Percentiles rank a stretch among this genome's conserved stretches.
These are phyloP conservation scores for Drosophila guanche DNA, from an alignment of 1,140 invertebrate species.

Conservation along the genomic window DNA sequence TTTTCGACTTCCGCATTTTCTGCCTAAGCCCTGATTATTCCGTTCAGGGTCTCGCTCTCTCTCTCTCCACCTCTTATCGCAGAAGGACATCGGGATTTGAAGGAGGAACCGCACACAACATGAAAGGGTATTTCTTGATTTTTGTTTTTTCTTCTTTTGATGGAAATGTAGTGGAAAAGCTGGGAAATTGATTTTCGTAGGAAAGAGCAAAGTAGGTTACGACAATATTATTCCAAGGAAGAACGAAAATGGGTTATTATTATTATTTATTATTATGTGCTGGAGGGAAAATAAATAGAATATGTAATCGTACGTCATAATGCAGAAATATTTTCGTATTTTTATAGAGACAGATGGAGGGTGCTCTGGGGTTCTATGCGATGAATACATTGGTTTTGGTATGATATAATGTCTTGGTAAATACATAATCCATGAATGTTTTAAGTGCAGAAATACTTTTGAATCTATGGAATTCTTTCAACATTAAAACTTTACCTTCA, in stretches of 20 bases:
- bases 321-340: too few relatives aligned
- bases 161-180: slow-evolving; percentile 9
- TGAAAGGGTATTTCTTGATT: slow-evolving; percentile 23
- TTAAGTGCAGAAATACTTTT: background rate
- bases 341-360: too few relatives aligned
- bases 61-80: slow-evolving; percentile 12
- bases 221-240: too few relatives aligned
- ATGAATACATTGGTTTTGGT: too few relatives aligned
- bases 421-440: too few relatives aligned
- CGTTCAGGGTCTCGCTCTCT: slow-evolving; percentile 12
- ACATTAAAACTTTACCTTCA: slow-evolving; percentile 20
- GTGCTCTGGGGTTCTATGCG: too few relatives aligned
- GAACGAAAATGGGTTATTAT: background rate
- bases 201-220: background rate
- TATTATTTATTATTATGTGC: slow-evolving; percentile 10
- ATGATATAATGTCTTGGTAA: too few relatives aligned
- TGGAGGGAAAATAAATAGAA: background rate
- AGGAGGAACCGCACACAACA: background rate
- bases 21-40: slow-evolving; percentile 33
- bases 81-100: slow-evolving; percentile 30
- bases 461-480: slow-evolving; percentile 6
- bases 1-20: slow-evolving; percentile 42
- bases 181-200: slow-evolving; percentile 19
- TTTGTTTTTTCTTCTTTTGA: slow-evolving; percentile 7
- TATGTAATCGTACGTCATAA: too few relatives aligned